Conservation (phyloP, 2,797 vertebrate species). For the Falco naumanni region DNA sequence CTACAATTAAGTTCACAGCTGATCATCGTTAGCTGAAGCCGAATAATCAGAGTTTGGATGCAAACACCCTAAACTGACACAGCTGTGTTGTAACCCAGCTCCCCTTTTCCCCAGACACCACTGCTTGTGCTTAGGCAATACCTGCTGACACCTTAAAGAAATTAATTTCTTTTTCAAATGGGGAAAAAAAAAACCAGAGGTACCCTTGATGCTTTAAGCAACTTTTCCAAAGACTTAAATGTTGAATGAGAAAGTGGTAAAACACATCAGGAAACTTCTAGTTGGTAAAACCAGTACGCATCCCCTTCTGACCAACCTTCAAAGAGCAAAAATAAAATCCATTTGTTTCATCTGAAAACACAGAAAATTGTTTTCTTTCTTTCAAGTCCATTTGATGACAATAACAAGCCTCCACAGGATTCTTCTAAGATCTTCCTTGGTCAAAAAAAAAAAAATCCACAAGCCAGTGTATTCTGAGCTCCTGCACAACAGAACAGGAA, state of each 20-base stretch:
- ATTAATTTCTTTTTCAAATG: not conserved
- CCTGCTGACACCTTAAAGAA: slow-evolving; percentile 24
- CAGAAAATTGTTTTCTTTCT: not conserved
- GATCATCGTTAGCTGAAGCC: not conserved
- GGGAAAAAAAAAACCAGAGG: not conserved
- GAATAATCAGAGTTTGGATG: not conserved
- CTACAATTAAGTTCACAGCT: not conserved
- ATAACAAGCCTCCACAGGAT: not conserved
- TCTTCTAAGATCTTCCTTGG: not conserved
- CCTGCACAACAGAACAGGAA: not conserved
- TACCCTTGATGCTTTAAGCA: not conserved
- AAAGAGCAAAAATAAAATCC: slow-evolving; percentile 13
- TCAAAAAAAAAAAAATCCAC: not conserved
- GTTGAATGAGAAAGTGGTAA: slow-evolving; percentile 37
- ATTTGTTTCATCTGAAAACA: not conserved
- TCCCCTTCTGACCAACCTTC: not conserved
- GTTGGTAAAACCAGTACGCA: not conserved
- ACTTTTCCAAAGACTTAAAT: slow-evolving; percentile 23
- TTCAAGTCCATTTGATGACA: slow-evolving; percentile 23
- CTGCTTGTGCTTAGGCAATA: not conserved
- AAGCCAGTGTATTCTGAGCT: not conserved
- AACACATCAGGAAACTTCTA: slow-evolving; percentile 8
- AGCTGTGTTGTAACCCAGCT: not conserved
- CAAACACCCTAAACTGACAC: not conserved
- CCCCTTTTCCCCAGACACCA: not conserved